Evolutionary conservation across 2,888 invertebrate species (phyloP).

Genomic region (Harmothoe impar): DNA sequence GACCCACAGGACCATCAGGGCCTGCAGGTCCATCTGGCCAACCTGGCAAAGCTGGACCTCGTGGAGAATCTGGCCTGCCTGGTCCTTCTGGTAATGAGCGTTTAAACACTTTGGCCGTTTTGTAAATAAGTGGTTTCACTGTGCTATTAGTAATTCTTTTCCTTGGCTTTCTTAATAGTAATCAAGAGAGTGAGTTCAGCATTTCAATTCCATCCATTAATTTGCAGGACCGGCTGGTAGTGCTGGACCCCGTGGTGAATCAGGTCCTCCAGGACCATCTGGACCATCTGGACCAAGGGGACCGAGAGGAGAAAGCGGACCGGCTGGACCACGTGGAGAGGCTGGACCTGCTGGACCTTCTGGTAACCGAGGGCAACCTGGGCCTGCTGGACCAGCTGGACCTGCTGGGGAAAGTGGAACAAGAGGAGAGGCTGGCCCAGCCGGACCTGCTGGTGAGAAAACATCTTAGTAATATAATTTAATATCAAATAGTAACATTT

Average conservation of each 20-base stretch:
- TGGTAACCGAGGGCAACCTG: neutral
- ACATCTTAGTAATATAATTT: too few species aligned
- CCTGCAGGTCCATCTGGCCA: conserved; percentile 82
- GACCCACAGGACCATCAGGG: conserved; percentile 68
- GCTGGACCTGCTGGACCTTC: conserved; percentile 59
- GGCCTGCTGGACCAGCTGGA: conserved; percentile 64
- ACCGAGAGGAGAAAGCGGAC: neutral
- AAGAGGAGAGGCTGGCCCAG: conserved; percentile 62
- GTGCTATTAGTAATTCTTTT: too few species aligned
- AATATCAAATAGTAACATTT: too few species aligned
- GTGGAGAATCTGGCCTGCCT: conserved; percentile 41
- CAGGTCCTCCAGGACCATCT: neutral
- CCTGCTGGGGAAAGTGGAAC: conserved; percentile 16
- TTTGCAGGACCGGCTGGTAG: conserved; percentile 65
- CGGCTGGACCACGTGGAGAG: neutral
- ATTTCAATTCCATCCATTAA: too few species aligned
- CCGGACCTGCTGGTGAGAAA: conserved; percentile 28
- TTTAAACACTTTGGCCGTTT: too few species aligned
- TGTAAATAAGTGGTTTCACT: too few species aligned
- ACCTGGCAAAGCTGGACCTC: conserved; percentile 66
- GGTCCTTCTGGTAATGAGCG: conserved; percentile 11
- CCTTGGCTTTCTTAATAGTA: too few species aligned
- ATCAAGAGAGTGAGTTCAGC: too few species aligned
- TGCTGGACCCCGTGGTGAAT: neutral
- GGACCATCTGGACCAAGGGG: neutral